Evolutionary conservation across 2,113 vertebrate species (phyloP).

Genomic region (zebrafish (Danio rerio)): DNA sequence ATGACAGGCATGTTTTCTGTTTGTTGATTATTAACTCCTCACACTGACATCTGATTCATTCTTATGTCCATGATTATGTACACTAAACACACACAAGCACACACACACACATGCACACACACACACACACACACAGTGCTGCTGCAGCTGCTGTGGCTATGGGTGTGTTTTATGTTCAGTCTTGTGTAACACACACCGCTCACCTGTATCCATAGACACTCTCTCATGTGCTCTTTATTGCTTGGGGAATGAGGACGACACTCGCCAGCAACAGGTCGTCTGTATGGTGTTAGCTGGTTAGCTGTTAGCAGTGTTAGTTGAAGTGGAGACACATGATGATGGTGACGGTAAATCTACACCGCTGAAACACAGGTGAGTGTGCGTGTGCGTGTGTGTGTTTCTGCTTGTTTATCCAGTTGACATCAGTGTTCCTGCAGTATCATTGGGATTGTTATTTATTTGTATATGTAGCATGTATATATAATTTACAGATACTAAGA

Average conservation of each 20-base stretch:
- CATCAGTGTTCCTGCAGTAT: too few species aligned
- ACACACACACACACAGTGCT: background rate
- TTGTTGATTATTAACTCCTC: conserved; percentile 51
- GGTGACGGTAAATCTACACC: conserved; percentile 22
- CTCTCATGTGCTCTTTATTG: conserved; percentile 75
- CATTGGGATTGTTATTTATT: too few species aligned
- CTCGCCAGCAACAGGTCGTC: background rate
- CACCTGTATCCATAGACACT: conserved; percentile 64
- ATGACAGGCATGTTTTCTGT: background rate
- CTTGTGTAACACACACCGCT: conserved; percentile 68
- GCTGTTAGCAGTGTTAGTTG: background rate
- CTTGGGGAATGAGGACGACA: conserved; percentile 59
- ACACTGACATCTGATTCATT: conserved; percentile 14
- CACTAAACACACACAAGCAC: background rate
- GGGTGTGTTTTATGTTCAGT: conserved; percentile 29
- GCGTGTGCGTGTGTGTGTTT: background rate
- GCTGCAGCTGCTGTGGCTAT: background rate
- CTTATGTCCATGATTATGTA: background rate
- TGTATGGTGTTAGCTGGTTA: conserved; percentile 1
- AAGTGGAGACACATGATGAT: conserved; percentile 17
- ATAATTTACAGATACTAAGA: too few species aligned
- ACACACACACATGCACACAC: background rate
- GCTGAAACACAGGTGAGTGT: conserved; percentile 45
- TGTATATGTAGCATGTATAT: too few species aligned
- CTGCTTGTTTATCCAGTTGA: background rate